These are phyloP conservation scores for Drosophila fungiperda DNA, from an alignment of 2,888 invertebrate genomes.

Conservation along the genomic window DNA sequence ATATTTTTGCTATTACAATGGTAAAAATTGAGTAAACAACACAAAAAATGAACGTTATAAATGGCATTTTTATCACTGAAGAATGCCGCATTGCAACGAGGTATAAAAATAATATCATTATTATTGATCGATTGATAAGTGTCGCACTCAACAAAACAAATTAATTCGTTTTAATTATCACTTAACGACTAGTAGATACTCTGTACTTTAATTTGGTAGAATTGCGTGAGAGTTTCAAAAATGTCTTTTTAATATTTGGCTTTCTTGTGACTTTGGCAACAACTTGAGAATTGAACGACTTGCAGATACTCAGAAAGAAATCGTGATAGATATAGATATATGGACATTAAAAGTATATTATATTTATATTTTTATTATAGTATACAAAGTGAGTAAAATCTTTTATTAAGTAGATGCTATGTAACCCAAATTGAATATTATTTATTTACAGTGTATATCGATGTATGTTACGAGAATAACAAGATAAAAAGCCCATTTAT, in stretches of 20 bases:
- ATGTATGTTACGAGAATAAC: neutral
- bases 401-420: neutral
- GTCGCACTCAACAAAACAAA: neutral
- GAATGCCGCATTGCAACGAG: conserved; percentile 10
- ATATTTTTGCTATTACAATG: conserved; percentile 5
- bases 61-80: conserved; percentile 15
- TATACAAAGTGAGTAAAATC: neutral
- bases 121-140: conserved; percentile 21
- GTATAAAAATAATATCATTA: conserved; percentile 6
- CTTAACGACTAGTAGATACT: conserved; percentile 2
- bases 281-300: neutral
- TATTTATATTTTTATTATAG: neutral
- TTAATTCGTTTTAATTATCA: neutral
- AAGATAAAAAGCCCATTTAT: conserved; percentile 1
- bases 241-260: neutral
- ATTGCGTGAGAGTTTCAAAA: neutral
- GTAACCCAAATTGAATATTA: neutral
- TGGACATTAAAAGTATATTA: neutral
- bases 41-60: conserved; percentile 9
- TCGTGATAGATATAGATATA: neutral
- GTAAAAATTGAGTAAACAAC: conserved; percentile 8
- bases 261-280: neutral
- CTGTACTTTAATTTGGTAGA: neutral
- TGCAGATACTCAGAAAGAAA: neutral
- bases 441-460: neutral